phyloP scores from a whole-genome alignment of 2,113 vertebrate genomes.

The Ardeotis arabs region DNA sequence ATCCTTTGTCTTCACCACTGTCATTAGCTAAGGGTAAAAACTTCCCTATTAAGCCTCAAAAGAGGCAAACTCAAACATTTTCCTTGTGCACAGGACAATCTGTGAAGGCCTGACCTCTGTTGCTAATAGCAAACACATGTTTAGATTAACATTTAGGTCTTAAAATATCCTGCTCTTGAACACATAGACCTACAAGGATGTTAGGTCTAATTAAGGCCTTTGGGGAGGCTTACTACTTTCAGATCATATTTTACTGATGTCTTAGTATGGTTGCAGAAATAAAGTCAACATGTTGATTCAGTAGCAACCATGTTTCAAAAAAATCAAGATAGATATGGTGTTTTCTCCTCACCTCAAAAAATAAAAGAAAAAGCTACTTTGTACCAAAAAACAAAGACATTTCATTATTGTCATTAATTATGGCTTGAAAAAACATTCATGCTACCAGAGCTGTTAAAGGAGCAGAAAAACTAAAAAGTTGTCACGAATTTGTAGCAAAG shows the following conservation, averaged over 20 bases:
- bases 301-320: not conserved
- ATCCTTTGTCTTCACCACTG: not conserved
- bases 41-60: not conserved
- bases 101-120: not conserved
- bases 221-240: not conserved
- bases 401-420: not conserved
- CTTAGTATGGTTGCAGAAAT: not conserved
- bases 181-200: not conserved
- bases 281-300: not conserved
- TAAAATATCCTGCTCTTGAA: not conserved
- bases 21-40: not conserved
- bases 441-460: not conserved
- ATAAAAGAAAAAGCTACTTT: not conserved
- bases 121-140: not conserved
- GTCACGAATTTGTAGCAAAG: not conserved
- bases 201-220: slow-evolving; percentile 1
- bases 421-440: not conserved
- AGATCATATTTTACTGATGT: not conserved
- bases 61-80: not conserved
- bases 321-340: not conserved
- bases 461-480: not conserved
- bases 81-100: not conserved
- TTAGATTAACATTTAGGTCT: not conserved
- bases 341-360: not conserved
- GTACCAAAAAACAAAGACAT: not conserved